These are phyloP conservation scores for Machimus rusticus DNA, from an alignment of 2,888 invertebrate genomes.

Conservation along the genomic window DNA sequence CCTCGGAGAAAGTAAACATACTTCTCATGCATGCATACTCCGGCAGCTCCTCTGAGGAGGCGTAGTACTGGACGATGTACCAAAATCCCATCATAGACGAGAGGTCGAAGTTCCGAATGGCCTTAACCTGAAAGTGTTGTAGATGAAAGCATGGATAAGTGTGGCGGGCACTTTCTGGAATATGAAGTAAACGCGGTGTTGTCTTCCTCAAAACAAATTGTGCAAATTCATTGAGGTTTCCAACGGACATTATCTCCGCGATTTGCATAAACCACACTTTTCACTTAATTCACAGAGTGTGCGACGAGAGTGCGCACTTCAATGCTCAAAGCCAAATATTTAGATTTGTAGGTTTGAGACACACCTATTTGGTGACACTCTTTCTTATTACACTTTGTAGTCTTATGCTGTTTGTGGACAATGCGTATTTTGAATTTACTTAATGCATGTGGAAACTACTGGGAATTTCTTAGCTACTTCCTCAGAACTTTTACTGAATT, in stretches of 20 bases:
- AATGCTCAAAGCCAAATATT: constrained; percentile 27
- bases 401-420: neutral
- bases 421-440: neutral
- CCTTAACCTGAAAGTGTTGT: constrained; percentile 68
- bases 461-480: neutral
- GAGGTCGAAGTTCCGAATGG: constrained; percentile 80
- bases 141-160: neutral
- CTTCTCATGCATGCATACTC: constrained; percentile 87
- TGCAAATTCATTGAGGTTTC: neutral
- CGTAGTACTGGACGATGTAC: constrained; percentile 89
- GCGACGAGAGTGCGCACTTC: neutral
- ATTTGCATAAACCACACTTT: constrained; percentile 23
- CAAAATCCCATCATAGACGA: constrained; percentile 82
- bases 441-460: neutral
- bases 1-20: constrained; percentile 58
- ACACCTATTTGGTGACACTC: constrained; percentile 14
- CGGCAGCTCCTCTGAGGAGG: constrained; percentile 85
- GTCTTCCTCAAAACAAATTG: neutral
- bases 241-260: neutral
- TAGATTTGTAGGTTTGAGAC: constrained; percentile 24
- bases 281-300: neutral
- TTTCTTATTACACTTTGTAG: neutral
- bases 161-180: neutral
- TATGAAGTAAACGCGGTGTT: neutral
- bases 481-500: constrained; percentile 24